Percentiles rank a stretch among this genome's conserved stretches.
phyloP scores from a whole-genome alignment of 2,797 vertebrate species.

The Ptychobarbus kaznakovi region DNA sequence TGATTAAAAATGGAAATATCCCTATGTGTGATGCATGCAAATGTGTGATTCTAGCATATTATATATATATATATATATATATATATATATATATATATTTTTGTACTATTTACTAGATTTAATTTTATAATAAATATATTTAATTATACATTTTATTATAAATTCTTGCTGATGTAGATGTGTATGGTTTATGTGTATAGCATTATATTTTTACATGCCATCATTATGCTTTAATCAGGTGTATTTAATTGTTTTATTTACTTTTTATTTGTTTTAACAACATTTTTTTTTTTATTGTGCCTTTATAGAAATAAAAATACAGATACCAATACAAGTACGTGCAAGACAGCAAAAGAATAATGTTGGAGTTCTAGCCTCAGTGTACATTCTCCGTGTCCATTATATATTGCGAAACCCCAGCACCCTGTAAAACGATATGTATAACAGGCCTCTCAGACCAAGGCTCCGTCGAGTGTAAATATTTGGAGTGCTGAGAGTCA shows the following conservation, averaged over 20 bases:
- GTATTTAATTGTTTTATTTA: background rate
- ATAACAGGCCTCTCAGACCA: constrained; percentile 63
- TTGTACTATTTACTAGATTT: background rate
- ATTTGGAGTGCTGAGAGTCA: constrained; percentile 73
- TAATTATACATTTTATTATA: too few relatives aligned
- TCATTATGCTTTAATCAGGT: background rate
- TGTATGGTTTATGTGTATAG: too few relatives aligned
- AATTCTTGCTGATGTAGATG: too few relatives aligned
- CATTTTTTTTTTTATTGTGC: too few relatives aligned
- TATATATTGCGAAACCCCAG: constrained; percentile 56
- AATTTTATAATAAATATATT: too few relatives aligned
- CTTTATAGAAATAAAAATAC: too few relatives aligned
- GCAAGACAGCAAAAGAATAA: constrained; percentile 4
- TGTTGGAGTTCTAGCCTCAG: background rate
- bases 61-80: too few relatives aligned
- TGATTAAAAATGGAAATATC: background rate
- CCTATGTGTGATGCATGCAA: background rate
- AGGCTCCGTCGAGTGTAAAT: constrained; percentile 74
- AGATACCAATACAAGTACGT: background rate
- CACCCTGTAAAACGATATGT: constrained; percentile 68
- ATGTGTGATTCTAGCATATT: background rate
- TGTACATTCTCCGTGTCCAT: constrained; percentile 53
- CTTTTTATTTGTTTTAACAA: background rate
- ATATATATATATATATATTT: too few relatives aligned
- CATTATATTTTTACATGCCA: background rate